Conservation (phyloP, 2,797 vertebrate species). For the Potorous gilbertii region DNA sequence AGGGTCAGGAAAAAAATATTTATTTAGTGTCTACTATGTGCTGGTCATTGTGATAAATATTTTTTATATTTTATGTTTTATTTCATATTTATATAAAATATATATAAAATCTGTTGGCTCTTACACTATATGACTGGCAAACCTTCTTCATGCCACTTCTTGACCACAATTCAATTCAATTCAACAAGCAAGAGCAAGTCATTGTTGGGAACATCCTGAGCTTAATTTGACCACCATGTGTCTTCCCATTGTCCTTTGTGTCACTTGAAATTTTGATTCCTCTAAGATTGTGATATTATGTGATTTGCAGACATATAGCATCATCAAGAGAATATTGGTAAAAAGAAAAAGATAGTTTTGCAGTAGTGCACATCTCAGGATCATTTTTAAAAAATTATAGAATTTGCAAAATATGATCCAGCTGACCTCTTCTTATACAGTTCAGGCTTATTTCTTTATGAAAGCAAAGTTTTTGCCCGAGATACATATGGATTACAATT, state of each 20-base stretch:
- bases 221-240: background rate
- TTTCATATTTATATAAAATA: too few species aligned
- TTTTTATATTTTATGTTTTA: too few species aligned
- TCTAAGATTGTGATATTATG: background rate
- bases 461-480: background rate
- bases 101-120: background rate
- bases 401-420: background rate
- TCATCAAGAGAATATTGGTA: background rate
- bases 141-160: background rate
- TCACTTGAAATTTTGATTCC: background rate
- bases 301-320: background rate
- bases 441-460: background rate
- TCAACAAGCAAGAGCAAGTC: background rate
- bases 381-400: background rate
- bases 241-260: background rate
- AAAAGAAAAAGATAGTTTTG: background rate
- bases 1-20: background rate
- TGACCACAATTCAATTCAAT: background rate
- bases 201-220: background rate
- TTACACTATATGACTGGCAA: background rate
- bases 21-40: background rate
- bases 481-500: background rate
- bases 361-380: background rate
- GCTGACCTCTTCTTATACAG: background rate
- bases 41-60: background rate